Base-by-base conservation (phyloP, 2,797 vertebrate genomes). In the Eulemur coronatus region DNA sequence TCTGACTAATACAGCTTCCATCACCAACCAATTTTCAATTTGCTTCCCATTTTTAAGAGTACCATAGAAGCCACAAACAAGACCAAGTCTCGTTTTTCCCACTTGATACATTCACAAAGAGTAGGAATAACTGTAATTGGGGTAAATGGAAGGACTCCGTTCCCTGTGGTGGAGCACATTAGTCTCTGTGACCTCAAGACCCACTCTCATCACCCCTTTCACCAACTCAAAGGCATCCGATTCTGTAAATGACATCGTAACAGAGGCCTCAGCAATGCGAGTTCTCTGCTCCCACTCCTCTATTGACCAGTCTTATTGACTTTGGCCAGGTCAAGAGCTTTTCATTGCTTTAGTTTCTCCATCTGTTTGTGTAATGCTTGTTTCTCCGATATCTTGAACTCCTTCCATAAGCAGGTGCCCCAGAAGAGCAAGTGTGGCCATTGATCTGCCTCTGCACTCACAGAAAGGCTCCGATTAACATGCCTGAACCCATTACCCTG, bases 391-490 rank as follows among this genome's bases (percentile, higher is more conserved):
- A 94, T 38, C 69, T 30, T 7, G 18, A 89, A 76, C 46, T 61
- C 63, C 52, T 63, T 94, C 85, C 52, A 65, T 69, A 91, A 94
- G 61, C 75, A 95, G 80, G 87, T 52, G 20, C 55, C 94, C 81
- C 72, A 90, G 84, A 82, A 86, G 91, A 89, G 48, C 88, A 89
- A 97, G 48, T 55, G 24, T 79, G 82, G 26, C 89, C 91, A 89
- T 89, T 70, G 86, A 89, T 94, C 78, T 8, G 46, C 28, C 52
- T 18, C n/a, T 78, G 26, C 33, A 22, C 20, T 50, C 41, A 12
- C 55, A 94, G 55, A 93, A 88, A 89, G 82, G 17, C 59, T 69
- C 73, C 1, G 0, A 81, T 79, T 61, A 35, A 67, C 89, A 89
- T 0, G 4, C 52, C 61, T 50, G 80, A 52, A 78, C 61, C 69